Conservation (phyloP, 2,888 invertebrate species). For the Entomobrya multifasciata region DNA sequence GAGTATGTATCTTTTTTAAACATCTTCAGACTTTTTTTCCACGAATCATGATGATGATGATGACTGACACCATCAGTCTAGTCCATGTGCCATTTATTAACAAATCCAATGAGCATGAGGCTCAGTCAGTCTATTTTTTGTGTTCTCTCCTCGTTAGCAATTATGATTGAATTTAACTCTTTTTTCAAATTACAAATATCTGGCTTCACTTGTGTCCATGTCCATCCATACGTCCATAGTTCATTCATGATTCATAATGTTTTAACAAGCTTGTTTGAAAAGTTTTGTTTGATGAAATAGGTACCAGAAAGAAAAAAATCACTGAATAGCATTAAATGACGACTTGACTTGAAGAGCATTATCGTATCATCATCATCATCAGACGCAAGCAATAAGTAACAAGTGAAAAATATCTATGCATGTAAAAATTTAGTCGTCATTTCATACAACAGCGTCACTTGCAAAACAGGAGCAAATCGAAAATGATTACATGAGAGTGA, state of each 20-base stretch:
- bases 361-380: neutral
- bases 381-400: constrained; percentile 25
- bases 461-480: constrained; percentile 5
- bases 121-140: no score
- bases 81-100: no score
- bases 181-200: neutral
- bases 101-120: no score
- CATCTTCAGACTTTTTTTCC: no score
- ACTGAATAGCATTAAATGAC: no score
- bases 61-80: no score
- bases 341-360: constrained; percentile 1
- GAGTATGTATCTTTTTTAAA: no score
- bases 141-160: constrained; percentile 6
- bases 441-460: neutral
- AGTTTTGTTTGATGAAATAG: neutral
- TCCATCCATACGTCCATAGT: no score
- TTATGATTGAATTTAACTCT: constrained; percentile 31
- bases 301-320: no score
- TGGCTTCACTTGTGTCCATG: neutral
- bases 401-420: constrained; percentile 31
- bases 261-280: neutral
- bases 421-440: neutral
- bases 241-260: constrained; percentile 12
- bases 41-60: no score
- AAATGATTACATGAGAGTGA: neutral